These are phyloP conservation scores for Crocodylus rhombifer DNA, from an alignment of 2,797 vertebrate genomes.

Conservation along the genomic window DNA sequence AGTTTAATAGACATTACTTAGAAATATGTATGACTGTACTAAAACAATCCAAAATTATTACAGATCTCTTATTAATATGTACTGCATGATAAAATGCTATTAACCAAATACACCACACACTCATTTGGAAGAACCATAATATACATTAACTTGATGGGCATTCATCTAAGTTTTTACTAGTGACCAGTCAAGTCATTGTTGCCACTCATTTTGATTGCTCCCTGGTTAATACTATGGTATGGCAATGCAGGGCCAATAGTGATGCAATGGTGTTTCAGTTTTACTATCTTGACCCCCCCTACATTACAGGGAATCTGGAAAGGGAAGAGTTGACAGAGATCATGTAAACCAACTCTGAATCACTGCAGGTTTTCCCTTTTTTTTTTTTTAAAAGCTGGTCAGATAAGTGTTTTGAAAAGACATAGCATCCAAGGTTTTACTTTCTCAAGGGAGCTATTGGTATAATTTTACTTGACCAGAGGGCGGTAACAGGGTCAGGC, in stretches of 20 bases:
- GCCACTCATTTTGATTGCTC: not conserved
- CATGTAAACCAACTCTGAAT: not conserved
- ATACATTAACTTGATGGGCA: too few relatives aligned
- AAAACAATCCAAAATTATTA: not conserved
- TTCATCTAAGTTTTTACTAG: not conserved
- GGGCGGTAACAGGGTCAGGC: not conserved
- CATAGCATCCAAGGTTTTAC: not conserved
- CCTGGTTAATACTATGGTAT: rapidly evolving
- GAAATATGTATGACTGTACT: not conserved
- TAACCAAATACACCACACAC: rapidly evolving
- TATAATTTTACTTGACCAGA: slow-evolving; percentile 48
- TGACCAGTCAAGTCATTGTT: not conserved
- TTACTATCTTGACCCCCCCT: not conserved
- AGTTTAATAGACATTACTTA: not conserved
- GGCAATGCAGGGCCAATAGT: not conserved
- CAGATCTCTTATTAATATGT: not conserved
- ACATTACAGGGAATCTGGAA: not conserved
- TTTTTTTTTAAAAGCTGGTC: not conserved
- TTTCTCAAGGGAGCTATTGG: slow-evolving; percentile 43
- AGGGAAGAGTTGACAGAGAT: not conserved
- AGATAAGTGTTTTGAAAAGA: slow-evolving; percentile 36
- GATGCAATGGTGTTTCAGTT: not conserved
- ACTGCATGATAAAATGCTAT: rapidly evolving
- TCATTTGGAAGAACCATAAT: too few relatives aligned
- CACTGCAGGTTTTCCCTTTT: not conserved